Percentiles rank a stretch among this genome's conserved stretches.
Conservation (phyloP, 2,888 invertebrate species). For the Pherbina coryleti region DNA sequence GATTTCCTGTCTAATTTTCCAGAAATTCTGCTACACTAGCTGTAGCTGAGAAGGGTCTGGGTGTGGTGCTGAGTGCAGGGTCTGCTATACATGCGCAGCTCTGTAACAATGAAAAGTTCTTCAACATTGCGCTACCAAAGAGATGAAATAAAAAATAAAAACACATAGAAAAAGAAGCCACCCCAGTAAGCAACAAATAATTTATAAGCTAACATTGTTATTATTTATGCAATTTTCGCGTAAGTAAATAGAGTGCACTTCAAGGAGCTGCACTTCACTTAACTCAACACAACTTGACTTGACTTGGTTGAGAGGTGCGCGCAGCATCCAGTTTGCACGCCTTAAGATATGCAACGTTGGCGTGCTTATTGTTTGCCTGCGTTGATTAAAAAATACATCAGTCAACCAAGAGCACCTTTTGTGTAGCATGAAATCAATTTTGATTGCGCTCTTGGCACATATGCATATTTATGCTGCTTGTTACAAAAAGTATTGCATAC, state of each 20-base stretch:
- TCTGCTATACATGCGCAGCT: background rate
- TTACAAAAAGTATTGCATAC: background rate
- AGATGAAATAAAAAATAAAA: background rate
- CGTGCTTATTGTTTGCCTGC: background rate
- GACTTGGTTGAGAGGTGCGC: background rate
- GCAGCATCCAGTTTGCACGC: background rate
- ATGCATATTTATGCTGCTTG: background rate
- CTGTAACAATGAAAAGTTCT: background rate
- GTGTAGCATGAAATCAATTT: constrained; percentile 14
- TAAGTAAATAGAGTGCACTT: constrained; percentile 34
- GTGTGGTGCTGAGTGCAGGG: background rate
- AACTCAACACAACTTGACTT: background rate
- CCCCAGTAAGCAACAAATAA: constrained; percentile 39
- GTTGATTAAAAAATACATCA: constrained; percentile 35
- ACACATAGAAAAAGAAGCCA: background rate
- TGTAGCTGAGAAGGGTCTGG: background rate
- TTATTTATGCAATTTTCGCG: constrained; percentile 44
- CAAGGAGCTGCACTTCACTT: constrained; percentile 15
- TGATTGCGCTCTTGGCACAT: background rate
- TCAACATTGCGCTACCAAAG: background rate
- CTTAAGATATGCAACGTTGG: constrained; percentile 42
- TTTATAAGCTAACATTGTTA: constrained; percentile 46
- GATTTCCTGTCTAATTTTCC: constrained; percentile 55
- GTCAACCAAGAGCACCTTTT: constrained; percentile 20
- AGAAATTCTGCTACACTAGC: background rate